Percentiles rank a stretch among this genome's conserved stretches.
Conservation (phyloP, 2,888 invertebrate species). For the Rhagonycha lutea region DNA sequence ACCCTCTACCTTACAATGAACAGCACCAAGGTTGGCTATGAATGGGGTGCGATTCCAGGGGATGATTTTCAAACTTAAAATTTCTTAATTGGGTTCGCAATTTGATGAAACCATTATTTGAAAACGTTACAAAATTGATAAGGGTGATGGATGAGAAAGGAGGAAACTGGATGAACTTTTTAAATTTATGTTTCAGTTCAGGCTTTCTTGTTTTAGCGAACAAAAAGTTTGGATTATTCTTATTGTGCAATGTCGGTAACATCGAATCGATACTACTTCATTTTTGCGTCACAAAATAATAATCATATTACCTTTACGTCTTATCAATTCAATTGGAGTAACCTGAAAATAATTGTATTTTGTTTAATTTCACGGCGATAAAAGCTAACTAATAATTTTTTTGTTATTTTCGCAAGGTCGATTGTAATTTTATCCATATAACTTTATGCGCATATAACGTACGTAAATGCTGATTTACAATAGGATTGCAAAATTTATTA, state of each 20-base stretch:
- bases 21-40: conserved; percentile 48
- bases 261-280: not conserved
- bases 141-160: not conserved
- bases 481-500: not conserved
- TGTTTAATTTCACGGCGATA: conserved; percentile 15
- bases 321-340: conserved; percentile 19
- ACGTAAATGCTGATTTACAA: not conserved
- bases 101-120: not conserved
- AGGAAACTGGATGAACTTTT: not conserved
- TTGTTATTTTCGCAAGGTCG: conserved; percentile 8
- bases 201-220: not conserved
- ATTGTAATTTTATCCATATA: too few species aligned
- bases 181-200: not conserved
- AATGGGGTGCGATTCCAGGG: conserved; percentile 42
- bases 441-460: too few species aligned
- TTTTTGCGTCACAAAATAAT: conserved; percentile 15
- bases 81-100: conserved; percentile 8
- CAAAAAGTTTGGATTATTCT: not conserved
- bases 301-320: conserved; percentile 10
- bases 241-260: not conserved
- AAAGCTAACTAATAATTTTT: conserved; percentile 6
- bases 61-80: conserved; percentile 22
- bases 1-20: conserved; percentile 49
- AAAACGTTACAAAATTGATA: not conserved
- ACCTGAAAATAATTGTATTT: conserved; percentile 16